Evolutionary conservation across 1,140 invertebrate species (phyloP).

Genomic region (Aphis craccivora): DNA sequence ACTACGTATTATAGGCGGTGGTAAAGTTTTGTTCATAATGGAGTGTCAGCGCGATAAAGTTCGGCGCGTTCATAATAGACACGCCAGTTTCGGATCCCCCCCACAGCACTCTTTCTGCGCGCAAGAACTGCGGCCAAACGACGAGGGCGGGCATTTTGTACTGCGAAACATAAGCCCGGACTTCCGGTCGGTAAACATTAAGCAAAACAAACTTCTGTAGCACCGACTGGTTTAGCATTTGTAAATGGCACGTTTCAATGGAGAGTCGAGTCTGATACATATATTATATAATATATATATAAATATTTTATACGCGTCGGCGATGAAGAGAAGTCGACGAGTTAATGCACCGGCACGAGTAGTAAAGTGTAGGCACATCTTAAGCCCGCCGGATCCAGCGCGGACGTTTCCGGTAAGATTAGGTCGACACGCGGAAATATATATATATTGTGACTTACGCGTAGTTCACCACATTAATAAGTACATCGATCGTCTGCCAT

Average conservation of each 20-base stretch:
- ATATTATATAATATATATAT: neutral
- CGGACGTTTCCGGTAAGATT: conserved; percentile 13
- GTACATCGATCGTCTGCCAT: neutral
- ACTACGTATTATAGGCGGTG: neutral
- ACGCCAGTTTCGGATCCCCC: neutral
- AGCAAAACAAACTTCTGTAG: conserved; percentile 51
- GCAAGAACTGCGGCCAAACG: neutral
- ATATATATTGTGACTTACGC: neutral
- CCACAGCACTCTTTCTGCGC: neutral
- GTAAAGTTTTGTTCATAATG: conserved; percentile 35
- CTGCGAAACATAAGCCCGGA: conserved; percentile 54
- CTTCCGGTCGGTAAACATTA: conserved; percentile 50
- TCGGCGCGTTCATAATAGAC: conserved; percentile 39
- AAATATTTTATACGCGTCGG: neutral
- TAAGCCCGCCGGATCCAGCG: neutral
- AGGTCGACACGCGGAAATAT: neutral
- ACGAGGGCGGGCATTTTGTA: neutral
- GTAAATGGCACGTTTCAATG: conserved; percentile 50
- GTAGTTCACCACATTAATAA: neutral
- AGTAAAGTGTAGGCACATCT: neutral
- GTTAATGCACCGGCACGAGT: neutral
- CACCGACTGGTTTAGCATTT: conserved; percentile 37
- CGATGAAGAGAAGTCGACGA: neutral
- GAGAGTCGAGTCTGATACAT: conserved; percentile 40
- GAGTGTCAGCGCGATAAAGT: conserved; percentile 48